Conservation (phyloP, 2,888 invertebrate species). For the Rhynchonema sp. region DNA sequence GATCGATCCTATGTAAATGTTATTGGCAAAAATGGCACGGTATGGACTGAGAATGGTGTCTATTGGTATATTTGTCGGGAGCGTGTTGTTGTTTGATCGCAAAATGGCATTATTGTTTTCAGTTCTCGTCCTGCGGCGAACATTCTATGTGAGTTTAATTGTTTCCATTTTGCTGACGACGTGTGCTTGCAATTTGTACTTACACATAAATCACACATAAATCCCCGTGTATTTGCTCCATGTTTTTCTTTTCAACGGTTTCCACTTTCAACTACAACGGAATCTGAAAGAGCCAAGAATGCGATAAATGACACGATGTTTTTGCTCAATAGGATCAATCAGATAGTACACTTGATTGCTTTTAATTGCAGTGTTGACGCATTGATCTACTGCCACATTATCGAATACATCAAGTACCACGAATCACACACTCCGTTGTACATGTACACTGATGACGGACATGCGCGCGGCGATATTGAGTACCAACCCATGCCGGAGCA, state of each 20-base stretch:
- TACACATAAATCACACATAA: not conserved
- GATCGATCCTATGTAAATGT: conserved; percentile 96
- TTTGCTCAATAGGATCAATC: not conserved
- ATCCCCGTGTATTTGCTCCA: not conserved
- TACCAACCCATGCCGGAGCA: conserved; percentile 56
- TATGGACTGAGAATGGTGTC: too few species aligned
- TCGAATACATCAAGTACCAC: conserved; percentile 21
- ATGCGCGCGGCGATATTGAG: conserved; percentile 14
- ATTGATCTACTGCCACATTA: conserved; percentile 18
- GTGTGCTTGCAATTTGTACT: not conserved
- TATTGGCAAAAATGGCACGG: conserved; percentile 70
- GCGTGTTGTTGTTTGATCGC: too few species aligned
- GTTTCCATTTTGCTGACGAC: too few species aligned
- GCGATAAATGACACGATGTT: too few species aligned
- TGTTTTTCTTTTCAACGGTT: too few species aligned
- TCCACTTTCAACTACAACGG: too few species aligned
- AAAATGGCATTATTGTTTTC: too few species aligned
- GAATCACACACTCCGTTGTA: conserved; percentile 8
- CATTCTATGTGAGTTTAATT: conserved; percentile 1
- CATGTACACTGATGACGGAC: conserved; percentile 17
- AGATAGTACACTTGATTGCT: not conserved
- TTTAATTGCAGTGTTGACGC: conserved; percentile 10
- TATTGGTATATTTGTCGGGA: too few species aligned
- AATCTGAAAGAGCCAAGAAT: too few species aligned
- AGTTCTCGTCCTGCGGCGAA: not conserved